A percentile compares a stretch with the other conserved stretches of the same genome.
phyloP scores from a whole-genome alignment of 2,797 vertebrate species.

The Eulemur mongoz region DNA sequence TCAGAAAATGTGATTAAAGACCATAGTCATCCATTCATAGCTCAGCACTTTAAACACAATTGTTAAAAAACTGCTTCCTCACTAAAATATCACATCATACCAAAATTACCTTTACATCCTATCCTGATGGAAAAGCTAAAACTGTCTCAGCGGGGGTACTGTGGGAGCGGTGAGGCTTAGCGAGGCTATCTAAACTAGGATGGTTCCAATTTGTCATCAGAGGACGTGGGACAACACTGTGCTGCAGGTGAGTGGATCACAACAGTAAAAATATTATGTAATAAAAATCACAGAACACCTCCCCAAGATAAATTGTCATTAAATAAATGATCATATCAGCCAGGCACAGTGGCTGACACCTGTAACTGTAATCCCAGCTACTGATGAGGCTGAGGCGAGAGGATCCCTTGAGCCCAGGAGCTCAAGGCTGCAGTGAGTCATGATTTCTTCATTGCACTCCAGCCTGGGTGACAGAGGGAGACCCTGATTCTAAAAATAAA shows the following conservation, averaged over 20 bases:
- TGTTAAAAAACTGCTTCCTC: neutral
- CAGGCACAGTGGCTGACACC: neutral
- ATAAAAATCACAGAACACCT: neutral
- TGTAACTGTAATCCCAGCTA: neutral
- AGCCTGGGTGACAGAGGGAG: too few relatives aligned
- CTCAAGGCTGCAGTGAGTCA: too few relatives aligned
- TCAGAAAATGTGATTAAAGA: neutral
- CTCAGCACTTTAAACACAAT: neutral
- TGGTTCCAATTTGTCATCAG: neutral
- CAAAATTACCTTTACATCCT: neutral
- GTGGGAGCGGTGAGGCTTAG: neutral
- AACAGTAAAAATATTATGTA: neutral
- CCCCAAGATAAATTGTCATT: neutral
- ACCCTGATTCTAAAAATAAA: too few relatives aligned
- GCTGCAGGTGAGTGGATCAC: neutral
- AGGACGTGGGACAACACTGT: neutral
- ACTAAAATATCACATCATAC: neutral
- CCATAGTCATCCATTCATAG: neutral
- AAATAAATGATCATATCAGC: neutral
- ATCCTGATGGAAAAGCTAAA: neutral
- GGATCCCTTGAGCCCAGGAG: neutral
- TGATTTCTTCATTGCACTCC: too few relatives aligned
- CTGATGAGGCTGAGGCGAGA: neutral
- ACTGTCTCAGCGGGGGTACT: accelerated
- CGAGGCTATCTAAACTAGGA: neutral